phyloP scores from a whole-genome alignment of 2,888 invertebrate species.

The Bombylius discolor region DNA sequence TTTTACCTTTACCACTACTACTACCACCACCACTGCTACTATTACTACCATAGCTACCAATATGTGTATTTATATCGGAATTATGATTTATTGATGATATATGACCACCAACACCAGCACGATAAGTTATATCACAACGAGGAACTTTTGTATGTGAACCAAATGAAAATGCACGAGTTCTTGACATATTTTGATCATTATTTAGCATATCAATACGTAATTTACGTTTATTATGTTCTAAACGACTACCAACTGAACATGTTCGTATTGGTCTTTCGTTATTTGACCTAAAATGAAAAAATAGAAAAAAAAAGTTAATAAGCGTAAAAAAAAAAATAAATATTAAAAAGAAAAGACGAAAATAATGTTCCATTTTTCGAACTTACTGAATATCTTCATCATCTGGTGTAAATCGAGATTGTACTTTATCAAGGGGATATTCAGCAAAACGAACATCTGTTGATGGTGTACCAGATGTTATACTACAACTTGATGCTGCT shows the following conservation, averaged over 20 bases:
- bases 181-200: constrained; percentile 36
- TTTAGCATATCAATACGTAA: constrained; percentile 37
- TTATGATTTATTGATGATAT: constrained; percentile 21
- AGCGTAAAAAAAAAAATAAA: background rate
- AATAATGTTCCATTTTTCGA: too few relatives aligned
- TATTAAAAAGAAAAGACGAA: too few relatives aligned
- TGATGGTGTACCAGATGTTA: constrained; percentile 69
- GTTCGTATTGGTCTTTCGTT: constrained; percentile 53
- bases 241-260: constrained; percentile 75
- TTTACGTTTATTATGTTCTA: constrained; percentile 47
- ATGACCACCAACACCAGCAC: constrained; percentile 21
- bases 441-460: constrained; percentile 63
- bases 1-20: constrained; percentile 30
- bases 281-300: constrained; percentile 22
- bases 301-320: background rate
- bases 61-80: constrained; percentile 19
- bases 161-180: constrained; percentile 65
- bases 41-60: constrained; percentile 12
- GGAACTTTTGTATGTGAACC: constrained; percentile 50
- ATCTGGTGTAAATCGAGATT: constrained; percentile 52
- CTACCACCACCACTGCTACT: constrained; percentile 20
- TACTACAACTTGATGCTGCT: constrained; percentile 57
- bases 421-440: constrained; percentile 69
- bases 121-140: constrained; percentile 26
- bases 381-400: constrained; percentile 42